Evolutionary conservation across 1,140 invertebrate species (phyloP), one percentile per base, ranked within the genome.

Genomic region (Conus ventricosus): DNA sequence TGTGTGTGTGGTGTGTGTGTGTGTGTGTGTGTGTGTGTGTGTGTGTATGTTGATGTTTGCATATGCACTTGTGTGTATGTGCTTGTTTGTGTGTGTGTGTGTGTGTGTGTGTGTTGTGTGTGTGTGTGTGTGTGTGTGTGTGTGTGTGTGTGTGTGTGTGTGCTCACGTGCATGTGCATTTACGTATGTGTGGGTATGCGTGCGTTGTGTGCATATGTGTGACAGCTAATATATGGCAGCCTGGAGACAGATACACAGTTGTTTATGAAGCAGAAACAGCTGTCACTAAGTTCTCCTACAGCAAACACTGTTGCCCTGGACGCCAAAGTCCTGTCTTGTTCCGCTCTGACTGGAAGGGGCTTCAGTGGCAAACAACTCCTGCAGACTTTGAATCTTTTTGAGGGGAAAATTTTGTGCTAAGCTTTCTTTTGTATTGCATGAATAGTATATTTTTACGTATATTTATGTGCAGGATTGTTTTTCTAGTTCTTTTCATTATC

Each of bases 231-330:
- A 53, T 0, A 53, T 55, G 39, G 15, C 7, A 57, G 81, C 7
- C 13, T 63, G 82, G 82, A 84, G 82, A 63, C 82, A 84, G 82
- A 84, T 84, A 84, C 82, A 84, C 82, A 67, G 82, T 27, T 84
- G 82, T 84, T 84, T 5, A 39, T 84, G 7, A n/a, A 84, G 54
- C 57, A 63, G 6, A 71, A 84, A 27, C 82, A 84, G 27, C 82
- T 60, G 82, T 84, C 82, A 84, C 82, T 63, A 20, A n/a, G 82
- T 6, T 84, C 82, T 84, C 82, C 82, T 84, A 84, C 7, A 84
- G 55, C 7, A 84, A 84, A 84, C 39, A 39, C 82, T 25, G 4
- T 15, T 84, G 11, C 23, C 51, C 5, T 60, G 55, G 20, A 25
- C 25, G 63, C 55, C 53, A 55, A 8, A 15, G 10, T 15, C 55